phyloP scores from a whole-genome alignment of 2,113 vertebrate genomes.

The Ceyx margarethae region DNA sequence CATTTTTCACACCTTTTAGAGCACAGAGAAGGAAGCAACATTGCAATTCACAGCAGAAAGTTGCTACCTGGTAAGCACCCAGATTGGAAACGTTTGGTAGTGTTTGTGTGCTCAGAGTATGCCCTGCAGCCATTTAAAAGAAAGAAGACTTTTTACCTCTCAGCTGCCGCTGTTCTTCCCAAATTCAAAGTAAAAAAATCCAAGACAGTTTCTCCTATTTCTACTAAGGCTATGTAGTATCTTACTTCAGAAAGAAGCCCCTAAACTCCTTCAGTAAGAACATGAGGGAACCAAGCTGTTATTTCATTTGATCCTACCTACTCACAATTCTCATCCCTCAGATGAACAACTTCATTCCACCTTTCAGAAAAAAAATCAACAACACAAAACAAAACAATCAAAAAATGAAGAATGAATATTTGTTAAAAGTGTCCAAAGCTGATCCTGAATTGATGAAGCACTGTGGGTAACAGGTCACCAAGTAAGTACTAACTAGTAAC shows the following conservation, averaged over 20 bases:
- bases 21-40: not conserved
- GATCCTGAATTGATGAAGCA: not conserved
- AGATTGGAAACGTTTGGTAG: not conserved
- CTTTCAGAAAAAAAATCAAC: not conserved
- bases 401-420: not conserved
- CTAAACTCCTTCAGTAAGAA: not conserved
- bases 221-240: not conserved
- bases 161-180: not conserved
- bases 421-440: not conserved
- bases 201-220: not conserved
- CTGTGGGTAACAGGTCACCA: not conserved
- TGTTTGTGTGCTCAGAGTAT: not conserved
- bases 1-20: conserved; percentile 66
- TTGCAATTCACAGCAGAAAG: not conserved
- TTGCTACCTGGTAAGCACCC: not conserved
- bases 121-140: not conserved
- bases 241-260: not conserved
- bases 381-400: no score
- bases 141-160: not conserved
- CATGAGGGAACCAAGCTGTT: not conserved
- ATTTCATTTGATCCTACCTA: not conserved
- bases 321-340: not conserved
- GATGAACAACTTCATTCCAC: not conserved
- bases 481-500: not conserved
- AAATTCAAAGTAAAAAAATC: not conserved